phyloP scores from a whole-genome alignment of 1,140 invertebrate genomes.

The Pomacea maculata region DNA sequence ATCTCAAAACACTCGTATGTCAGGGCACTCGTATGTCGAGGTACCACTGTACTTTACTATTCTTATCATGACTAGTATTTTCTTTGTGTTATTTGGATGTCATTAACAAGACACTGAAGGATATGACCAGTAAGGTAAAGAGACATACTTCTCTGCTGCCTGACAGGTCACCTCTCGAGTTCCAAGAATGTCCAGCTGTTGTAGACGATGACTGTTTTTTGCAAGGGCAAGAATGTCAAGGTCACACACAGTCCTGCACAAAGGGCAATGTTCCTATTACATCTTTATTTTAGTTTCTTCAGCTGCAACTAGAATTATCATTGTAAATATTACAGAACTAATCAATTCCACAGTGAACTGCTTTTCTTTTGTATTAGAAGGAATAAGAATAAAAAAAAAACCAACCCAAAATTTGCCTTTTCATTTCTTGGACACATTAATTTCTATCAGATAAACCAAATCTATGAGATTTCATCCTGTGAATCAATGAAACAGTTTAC shows the following conservation, averaged over 20 bases:
- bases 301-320: background rate
- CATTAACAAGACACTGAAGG: background rate
- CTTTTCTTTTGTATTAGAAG: background rate
- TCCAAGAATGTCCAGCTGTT: constrained; percentile 86
- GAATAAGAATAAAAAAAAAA: too few species aligned
- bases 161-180: constrained; percentile 74
- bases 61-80: too few species aligned
- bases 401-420: too few species aligned
- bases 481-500: too few species aligned
- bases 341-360: background rate
- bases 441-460: too few species aligned
- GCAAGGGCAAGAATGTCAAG: constrained; percentile 78
- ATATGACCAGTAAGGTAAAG: background rate
- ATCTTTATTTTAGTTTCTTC: background rate
- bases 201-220: constrained; percentile 72
- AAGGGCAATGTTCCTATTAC: background rate
- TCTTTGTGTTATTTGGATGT: background rate
- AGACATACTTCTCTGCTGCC: constrained; percentile 10
- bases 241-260: constrained; percentile 77
- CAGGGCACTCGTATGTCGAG: too few species aligned
- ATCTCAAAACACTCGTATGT: too few species aligned
- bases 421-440: too few species aligned
- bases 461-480: too few species aligned
- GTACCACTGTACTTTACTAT: too few species aligned
- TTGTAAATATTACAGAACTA: background rate